A percentile compares a stretch with the other conserved stretches of the same genome.
Evolutionary conservation across 2,888 invertebrate genomes (phyloP).

Genomic region (Laspeyria flexula): DNA sequence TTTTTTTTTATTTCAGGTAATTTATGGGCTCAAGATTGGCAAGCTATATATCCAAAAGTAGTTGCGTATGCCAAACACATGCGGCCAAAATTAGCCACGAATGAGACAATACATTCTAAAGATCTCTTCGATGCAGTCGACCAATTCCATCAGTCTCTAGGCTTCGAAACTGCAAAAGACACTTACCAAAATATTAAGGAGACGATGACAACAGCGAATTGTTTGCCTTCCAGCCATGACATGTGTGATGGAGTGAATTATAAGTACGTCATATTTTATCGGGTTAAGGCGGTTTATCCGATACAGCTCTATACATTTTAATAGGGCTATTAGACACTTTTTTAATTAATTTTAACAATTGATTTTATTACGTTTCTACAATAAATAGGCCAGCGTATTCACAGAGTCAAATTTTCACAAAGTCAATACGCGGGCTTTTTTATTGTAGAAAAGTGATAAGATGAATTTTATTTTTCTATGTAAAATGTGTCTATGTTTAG

Average conservation of each 20-base stretch:
- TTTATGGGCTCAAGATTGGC: constrained; percentile 89
- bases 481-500: no score
- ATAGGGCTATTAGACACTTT: no score
- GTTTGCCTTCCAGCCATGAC: constrained; percentile 90
- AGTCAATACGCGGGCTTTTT: no score
- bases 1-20: constrained; percentile 86
- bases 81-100: constrained; percentile 78
- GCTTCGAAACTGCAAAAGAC: constrained; percentile 86
- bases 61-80: constrained; percentile 80
- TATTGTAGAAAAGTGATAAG: no score
- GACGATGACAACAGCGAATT: constrained; percentile 86
- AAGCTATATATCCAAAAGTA: constrained; percentile 78
- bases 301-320: no score
- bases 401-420: no score
- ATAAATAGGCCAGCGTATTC: no score
- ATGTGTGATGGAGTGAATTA: constrained; percentile 89
- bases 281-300: no score
- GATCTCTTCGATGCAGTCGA: constrained; percentile 87
- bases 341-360: no score
- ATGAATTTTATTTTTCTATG: no score
- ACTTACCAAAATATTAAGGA: constrained; percentile 87
- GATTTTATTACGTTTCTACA: no score
- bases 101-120: constrained; percentile 69
- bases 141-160: constrained; percentile 87
- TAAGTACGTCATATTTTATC: constrained; percentile 71